Evolutionary conservation across 2,797 vertebrate species (phyloP), one percentile per base, ranked within the genome.

Genomic region (Enteromius trimaculatus): DNA sequence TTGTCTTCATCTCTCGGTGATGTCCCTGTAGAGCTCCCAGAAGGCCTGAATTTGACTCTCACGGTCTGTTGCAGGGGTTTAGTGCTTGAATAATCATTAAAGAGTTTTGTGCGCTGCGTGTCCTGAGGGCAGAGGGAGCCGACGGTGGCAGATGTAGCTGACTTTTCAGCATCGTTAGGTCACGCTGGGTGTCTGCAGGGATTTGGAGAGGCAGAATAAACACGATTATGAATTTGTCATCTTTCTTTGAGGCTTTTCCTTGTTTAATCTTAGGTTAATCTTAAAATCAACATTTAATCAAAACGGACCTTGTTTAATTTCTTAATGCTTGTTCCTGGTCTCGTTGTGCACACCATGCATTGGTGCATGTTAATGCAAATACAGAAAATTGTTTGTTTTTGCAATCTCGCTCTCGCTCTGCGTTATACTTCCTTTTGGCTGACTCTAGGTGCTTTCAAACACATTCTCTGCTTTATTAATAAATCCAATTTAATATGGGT

Each of bases 71-170:
- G 74, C 60, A 49, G 11, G 69, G 58, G 34, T 81, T 31, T 64
- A 77, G 71, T 31, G 44, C 42, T 64, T 71, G 79, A 71, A 69
- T 66, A n/a, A 78, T 77, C 19, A 44, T 64, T 66, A 34, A 75
- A 72, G 60, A 79, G 19, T 58, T 34, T 64, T 49, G 60, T 65
- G 58, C 31, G 42, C 39, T 9, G 39, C 29, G 60, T 34, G 62
- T 49, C 34, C 53, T 64, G 49, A 31, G 69, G 55, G 53, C 53
- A 39, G 5, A 70, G 65, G 16, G 31, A 80, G 47, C 19, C 34
- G 37, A 37, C 9, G 9, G 4, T 58, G 49, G 66, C 49, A 29
- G 78, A 79, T 66, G 62, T 66, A 65, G 62, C 44, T 49, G 29
- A 78, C 19, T 39, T 53, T 42, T 53, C 26, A 31, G 11, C 29